Conservation (phyloP, 1,140 invertebrate genomes). For the Drosophila ercepeae region DNA sequence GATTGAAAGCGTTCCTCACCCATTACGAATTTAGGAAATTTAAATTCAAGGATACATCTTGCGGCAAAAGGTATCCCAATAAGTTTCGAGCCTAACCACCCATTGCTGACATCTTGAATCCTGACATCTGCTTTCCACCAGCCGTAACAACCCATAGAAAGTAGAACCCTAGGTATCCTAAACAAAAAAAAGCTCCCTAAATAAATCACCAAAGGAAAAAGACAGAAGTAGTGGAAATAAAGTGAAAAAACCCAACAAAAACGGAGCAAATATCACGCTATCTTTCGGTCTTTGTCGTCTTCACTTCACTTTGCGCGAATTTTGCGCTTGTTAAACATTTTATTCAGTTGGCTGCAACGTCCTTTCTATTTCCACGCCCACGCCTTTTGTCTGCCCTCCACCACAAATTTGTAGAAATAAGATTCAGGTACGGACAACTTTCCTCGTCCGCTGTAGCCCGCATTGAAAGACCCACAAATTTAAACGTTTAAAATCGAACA, state of each 20-base stretch:
- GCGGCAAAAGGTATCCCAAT: neutral
- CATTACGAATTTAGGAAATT: neutral
- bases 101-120: no score
- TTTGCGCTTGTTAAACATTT: conserved; percentile 77
- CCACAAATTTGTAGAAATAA: neutral
- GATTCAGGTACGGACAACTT: no score
- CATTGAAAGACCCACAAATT: no score
- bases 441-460: no score
- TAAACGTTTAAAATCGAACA: no score
- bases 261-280: conserved; percentile 17
- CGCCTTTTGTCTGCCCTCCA: neutral
- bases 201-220: conserved; percentile 33
- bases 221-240: neutral
- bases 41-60: no score
- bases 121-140: no score
- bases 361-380: conserved; percentile 27
- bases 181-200: conserved; percentile 28
- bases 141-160: no score
- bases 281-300: conserved; percentile 40
- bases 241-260: conserved; percentile 3
- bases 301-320: conserved; percentile 48
- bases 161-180: conserved; percentile 14
- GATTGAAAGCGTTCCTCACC: neutral
- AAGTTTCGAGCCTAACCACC: no score
- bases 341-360: conserved; percentile 66